These are phyloP conservation scores for Stegophylla sp. DNA, from an alignment of 2,888 invertebrate genomes.

Conservation along the genomic window DNA sequence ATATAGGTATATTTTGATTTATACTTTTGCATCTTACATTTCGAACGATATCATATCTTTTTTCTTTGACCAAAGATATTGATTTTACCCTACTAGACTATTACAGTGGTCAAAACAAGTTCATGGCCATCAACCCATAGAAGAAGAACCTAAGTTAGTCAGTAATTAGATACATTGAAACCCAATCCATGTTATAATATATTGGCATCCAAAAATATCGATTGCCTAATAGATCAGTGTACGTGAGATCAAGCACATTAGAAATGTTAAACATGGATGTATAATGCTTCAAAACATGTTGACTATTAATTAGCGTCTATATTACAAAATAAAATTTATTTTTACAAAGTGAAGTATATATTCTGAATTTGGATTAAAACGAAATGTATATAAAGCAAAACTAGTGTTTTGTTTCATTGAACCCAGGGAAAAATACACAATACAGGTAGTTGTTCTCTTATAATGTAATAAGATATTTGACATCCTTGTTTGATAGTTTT, in stretches of 20 bases:
- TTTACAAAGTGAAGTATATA: not conserved
- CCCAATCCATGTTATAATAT: slow-evolving; percentile 22
- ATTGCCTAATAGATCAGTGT: slow-evolving; percentile 24
- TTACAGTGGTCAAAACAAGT: slow-evolving; percentile 14
- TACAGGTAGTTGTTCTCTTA: not conserved
- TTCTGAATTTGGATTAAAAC: not conserved
- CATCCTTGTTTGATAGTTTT: not conserved
- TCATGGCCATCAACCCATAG: slow-evolving; percentile 46
- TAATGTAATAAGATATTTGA: not conserved
- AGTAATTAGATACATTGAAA: slow-evolving; percentile 49
- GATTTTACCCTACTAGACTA: not conserved
- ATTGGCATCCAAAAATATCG: slow-evolving; percentile 45
- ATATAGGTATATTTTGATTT: not conserved
- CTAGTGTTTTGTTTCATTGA: not conserved
- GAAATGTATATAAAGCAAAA: slow-evolving; percentile 1
- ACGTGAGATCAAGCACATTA: not conserved
- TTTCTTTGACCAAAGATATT: not conserved
- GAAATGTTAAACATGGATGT: not conserved
- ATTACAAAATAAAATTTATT: not conserved
- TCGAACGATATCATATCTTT: not conserved
- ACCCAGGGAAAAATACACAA: not conserved
- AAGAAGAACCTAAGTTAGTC: slow-evolving; percentile 18
- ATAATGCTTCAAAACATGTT: not conserved
- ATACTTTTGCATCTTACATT: not conserved
- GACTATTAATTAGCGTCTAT: not conserved